phyloP scores from a whole-genome alignment of 2,113 vertebrate genomes.

The Cheirogaleus medius region DNA sequence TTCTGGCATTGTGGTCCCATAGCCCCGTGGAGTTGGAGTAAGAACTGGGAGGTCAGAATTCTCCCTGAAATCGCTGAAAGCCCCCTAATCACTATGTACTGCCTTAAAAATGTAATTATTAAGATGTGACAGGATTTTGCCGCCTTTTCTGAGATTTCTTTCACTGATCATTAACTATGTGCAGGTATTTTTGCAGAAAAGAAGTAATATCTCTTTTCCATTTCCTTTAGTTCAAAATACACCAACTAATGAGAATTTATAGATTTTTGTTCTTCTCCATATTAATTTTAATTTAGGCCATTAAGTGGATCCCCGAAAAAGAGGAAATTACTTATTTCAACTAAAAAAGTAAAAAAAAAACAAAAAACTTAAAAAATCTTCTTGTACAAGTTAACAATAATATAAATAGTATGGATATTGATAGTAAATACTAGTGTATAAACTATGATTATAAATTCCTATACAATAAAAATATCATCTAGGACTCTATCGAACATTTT shows the following conservation, averaged over 20 bases:
- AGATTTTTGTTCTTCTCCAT: neutral
- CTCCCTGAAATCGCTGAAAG: neutral
- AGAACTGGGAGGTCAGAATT: neutral
- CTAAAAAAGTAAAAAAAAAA: neutral
- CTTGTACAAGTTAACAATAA: neutral
- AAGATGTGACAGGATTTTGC: neutral
- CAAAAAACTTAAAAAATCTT: neutral
- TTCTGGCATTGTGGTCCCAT: neutral
- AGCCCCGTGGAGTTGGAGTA: neutral
- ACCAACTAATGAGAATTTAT: slow-evolving; percentile 2
- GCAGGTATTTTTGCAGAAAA: neutral
- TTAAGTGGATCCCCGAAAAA: neutral
- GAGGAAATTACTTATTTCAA: slow-evolving; percentile 1
- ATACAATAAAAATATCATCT: neutral
- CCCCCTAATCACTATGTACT: neutral
- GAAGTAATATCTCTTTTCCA: neutral
- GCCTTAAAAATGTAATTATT: neutral
- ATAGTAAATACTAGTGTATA: neutral
- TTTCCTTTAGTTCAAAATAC: slow-evolving; percentile 1
- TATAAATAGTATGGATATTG: neutral
- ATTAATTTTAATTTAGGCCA: neutral
- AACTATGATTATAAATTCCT: neutral
- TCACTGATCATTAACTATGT: neutral
- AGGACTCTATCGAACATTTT: neutral
- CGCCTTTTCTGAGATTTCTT: neutral